Evolutionary conservation across 2,113 vertebrate genomes (phyloP).

Genomic region (Martes martes): DNA sequence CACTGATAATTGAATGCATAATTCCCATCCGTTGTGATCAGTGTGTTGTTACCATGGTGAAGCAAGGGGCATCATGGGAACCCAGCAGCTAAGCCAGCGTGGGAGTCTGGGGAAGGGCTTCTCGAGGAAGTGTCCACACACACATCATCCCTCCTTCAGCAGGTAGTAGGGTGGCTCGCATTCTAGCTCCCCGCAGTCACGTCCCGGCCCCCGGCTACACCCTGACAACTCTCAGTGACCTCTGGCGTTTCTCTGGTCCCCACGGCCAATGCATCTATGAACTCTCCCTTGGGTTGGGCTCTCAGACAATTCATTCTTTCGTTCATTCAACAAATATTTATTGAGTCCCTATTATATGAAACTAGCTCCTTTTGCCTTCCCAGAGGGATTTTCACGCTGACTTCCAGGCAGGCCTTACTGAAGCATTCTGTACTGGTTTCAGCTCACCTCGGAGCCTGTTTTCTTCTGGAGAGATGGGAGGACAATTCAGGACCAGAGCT

Average conservation of each 20-base stretch:
- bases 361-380: background rate
- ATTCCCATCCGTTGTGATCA: background rate
- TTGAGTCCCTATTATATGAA: constrained; percentile 9
- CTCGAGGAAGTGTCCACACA: fast-evolving
- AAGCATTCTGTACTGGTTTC: background rate
- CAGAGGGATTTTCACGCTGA: background rate
- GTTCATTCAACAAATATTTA: constrained; percentile 56
- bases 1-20: background rate
- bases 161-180: background rate
- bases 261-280: background rate
- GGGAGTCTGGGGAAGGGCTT: background rate
- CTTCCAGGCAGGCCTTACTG: background rate
- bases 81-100: background rate
- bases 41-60: background rate
- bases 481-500: background rate
- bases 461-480: background rate
- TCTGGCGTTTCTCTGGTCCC: constrained; percentile 14
- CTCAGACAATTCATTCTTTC: constrained; percentile 33
- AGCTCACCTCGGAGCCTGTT: background rate
- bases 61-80: background rate
- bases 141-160: fast-evolving
- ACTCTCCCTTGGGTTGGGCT: constrained; percentile 46
- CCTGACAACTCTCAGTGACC: constrained; percentile 49
- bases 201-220: background rate
- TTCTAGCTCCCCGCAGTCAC: background rate